Percentiles rank a stretch among this genome's conserved stretches.
Evolutionary conservation across 2,888 invertebrate genomes (phyloP).

Genomic region (Auanema freiburgensis): DNA sequence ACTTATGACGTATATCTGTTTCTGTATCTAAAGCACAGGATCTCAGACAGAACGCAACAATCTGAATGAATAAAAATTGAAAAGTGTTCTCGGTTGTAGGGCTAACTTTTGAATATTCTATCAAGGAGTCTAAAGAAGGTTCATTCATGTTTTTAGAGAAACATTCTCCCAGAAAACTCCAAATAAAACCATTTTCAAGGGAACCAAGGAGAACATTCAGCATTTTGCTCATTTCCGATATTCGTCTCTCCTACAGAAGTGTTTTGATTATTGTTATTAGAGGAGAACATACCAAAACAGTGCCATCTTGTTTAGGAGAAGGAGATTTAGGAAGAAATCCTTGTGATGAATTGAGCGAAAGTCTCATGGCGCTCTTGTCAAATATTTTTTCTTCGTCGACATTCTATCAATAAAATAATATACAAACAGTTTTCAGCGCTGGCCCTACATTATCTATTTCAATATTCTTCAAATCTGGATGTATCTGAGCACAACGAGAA

Average conservation of each 20-base stretch:
- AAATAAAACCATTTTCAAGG: conserved; percentile 76
- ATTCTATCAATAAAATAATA: no score
- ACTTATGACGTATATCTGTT: conserved; percentile 38
- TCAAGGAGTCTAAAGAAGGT: neutral
- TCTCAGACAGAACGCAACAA: conserved; percentile 28
- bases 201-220: conserved; percentile 82
- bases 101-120: conserved; percentile 11
- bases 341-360: conserved; percentile 10
- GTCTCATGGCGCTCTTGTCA: conserved; percentile 8
- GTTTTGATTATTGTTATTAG: neutral
- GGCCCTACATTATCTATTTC: neutral
- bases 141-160: conserved; percentile 57
- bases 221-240: conserved; percentile 77
- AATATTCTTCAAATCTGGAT: conserved; percentile 27
- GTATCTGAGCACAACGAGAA: conserved; percentile 56
- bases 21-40: conserved; percentile 33
- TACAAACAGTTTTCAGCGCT: no score
- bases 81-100: no score
- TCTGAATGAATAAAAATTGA: conserved; percentile 20
- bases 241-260: conserved; percentile 25
- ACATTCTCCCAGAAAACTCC: conserved; percentile 75
- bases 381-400: conserved; percentile 2
- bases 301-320: no score
- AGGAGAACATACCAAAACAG: neutral
- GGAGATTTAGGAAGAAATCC: neutral